Base-by-base conservation (phyloP, 2,797 vertebrate genomes). In the Falco novaeseelandiae region DNA sequence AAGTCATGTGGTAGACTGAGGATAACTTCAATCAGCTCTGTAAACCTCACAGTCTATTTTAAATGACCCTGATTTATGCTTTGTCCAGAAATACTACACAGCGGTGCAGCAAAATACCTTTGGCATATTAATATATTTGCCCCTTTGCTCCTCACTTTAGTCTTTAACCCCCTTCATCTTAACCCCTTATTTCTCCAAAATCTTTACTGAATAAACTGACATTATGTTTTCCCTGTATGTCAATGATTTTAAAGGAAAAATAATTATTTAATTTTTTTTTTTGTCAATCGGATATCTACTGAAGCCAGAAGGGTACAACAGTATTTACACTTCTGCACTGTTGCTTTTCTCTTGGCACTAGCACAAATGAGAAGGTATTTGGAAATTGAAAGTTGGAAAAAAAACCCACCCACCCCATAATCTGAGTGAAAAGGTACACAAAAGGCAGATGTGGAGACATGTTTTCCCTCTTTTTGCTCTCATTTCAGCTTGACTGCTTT, bases 401-500 rank as follows among this genome's bases (percentile, higher is more conserved):
- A 87, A 66, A 96, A 90, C 61, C 18, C 54, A 21, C 14, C 6
- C 52, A 23, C 92, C 91, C 14, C 11, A 14, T 22, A 55, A 15
- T 32, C 12, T 96, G 49, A 73, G 70, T 79, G 61, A 71, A 89
- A 95, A 95, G 87, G 65, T 59, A 94, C 74, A 96, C 72, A 95
- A 97, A 97, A 97, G 96, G 93, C 93, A 97, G 84, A 95, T 85
- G 76, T 95, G 85, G 91, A 96, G 76, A 90, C 36, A 76, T 90
- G 72, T 83, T 96, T 77, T 94, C 81, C 96, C 87, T 92, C 92
- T 88, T 87, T 94, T 22, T 95, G 93, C 87, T 96, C 54, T 94
- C 71, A 93, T 91, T 97, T 91, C 76, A 76, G 51, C 94, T 91
- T 93, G 65, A 93, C 61, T 93, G 79, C 14, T 97, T 77, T 86